These are phyloP conservation scores for Melangyna quadrimaculata DNA, from an alignment of 2,888 invertebrate species.

Conservation along the genomic window DNA sequence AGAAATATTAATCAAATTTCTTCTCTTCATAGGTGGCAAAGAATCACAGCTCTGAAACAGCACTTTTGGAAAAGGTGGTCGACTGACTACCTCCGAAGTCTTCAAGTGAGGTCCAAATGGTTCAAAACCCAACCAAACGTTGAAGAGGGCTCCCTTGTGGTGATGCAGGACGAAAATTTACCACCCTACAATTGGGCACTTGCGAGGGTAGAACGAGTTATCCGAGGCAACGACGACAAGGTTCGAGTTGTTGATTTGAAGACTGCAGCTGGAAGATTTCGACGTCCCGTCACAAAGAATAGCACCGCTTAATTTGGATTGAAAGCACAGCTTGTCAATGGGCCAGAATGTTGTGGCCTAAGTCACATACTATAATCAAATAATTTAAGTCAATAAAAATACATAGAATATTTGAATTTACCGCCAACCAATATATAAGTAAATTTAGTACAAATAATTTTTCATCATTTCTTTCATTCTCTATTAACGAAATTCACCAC, in stretches of 20 bases:
- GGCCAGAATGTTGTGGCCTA: background rate
- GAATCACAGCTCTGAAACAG: background rate
- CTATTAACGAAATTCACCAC: no score
- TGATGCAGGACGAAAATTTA: no score
- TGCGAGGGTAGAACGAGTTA: background rate
- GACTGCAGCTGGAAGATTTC: background rate
- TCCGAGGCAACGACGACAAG: constrained; percentile 10
- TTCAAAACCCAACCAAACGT: no score
- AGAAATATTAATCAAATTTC: background rate
- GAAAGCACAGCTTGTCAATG: background rate
- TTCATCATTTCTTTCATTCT: no score
- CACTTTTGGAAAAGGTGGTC: background rate
- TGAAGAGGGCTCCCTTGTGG: no score
- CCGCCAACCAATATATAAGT: no score
- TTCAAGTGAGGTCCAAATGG: background rate
- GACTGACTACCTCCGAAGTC: background rate
- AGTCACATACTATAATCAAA: no score
- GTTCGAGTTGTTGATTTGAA: constrained; percentile 27
- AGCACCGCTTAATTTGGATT: background rate
- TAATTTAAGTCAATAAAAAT: no score
- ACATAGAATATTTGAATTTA: no score
- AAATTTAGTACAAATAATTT: no score
- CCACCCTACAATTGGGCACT: constrained; percentile 16
- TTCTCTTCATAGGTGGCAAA: constrained; percentile 4
- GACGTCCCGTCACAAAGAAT: constrained; percentile 4